Conservation (phyloP, 92 coral and sea anemone genomes). For the Anthopleura xanthogrammica region DNA sequence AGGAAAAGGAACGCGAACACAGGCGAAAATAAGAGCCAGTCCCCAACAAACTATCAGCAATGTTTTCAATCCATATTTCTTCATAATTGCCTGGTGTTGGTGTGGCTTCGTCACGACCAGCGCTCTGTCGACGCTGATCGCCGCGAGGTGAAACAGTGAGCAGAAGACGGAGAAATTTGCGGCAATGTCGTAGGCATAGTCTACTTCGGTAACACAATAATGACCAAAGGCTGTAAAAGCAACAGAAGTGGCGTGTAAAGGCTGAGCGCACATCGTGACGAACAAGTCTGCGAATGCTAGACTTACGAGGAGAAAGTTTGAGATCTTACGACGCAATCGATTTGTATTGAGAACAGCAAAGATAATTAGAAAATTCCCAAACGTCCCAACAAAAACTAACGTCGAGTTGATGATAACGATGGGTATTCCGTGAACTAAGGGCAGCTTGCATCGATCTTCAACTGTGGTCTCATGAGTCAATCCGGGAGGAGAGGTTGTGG, state of each 20-base stretch:
- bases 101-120: conserved; percentile 29
- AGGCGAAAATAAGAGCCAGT: conserved; percentile 9
- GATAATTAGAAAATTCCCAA: conserved; percentile 23
- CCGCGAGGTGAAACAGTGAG: conserved; percentile 37
- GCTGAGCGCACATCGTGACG: conserved; percentile 31
- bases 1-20: conserved; percentile 31
- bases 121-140: conserved; percentile 36
- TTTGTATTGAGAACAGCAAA: conserved; percentile 20
- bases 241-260: conserved; percentile 28
- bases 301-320: conserved; percentile 38
- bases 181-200: conserved; percentile 32
- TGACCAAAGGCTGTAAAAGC: conserved; percentile 18
- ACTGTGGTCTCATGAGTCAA: not conserved
- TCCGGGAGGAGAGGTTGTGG: not conserved
- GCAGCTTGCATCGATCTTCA: conserved; percentile 11
- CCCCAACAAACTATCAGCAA: conserved; percentile 35
- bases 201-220: conserved; percentile 18
- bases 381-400: conserved; percentile 25
- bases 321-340: conserved; percentile 15
- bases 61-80: conserved; percentile 21
- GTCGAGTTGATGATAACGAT: conserved; percentile 20
- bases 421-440: conserved; percentile 18
- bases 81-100: conserved; percentile 27
- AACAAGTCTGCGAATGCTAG: conserved; percentile 38
- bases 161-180: conserved; percentile 30